phyloP scores from a whole-genome alignment of 2,888 invertebrate species.

The Eumerus sabulonum region DNA sequence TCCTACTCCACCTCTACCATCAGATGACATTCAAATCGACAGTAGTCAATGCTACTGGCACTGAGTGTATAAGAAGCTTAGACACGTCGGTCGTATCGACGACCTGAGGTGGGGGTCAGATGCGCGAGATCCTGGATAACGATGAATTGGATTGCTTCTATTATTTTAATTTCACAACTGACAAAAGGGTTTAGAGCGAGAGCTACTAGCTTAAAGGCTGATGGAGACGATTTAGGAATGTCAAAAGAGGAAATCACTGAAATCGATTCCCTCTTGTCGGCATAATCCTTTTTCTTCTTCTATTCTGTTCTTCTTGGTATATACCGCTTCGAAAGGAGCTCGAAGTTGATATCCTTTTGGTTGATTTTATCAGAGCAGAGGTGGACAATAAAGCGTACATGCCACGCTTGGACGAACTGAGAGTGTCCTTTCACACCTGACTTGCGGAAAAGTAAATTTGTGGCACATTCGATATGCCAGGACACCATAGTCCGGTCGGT shows the following conservation, averaged over 20 bases:
- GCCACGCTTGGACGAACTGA: constrained; percentile 24
- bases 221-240: constrained; percentile 40
- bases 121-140: constrained; percentile 41
- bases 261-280: constrained; percentile 14
- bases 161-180: constrained; percentile 59
- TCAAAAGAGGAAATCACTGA: constrained; percentile 19
- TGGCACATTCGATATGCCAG: constrained; percentile 13
- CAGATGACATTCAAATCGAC: constrained; percentile 60
- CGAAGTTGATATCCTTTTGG: constrained; percentile 53
- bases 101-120: constrained; percentile 33
- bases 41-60: constrained; percentile 15
- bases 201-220: not conserved
- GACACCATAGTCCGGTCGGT: constrained; percentile 15
- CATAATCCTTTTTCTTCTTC: constrained; percentile 25
- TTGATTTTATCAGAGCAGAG: constrained; percentile 42
- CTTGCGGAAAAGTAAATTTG: constrained; percentile 37
- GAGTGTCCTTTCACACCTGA: constrained; percentile 32
- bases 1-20: constrained; percentile 18
- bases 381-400: constrained; percentile 38
- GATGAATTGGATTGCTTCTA: constrained; percentile 57
- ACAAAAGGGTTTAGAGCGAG: constrained; percentile 19
- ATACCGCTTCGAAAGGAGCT: constrained; percentile 12
- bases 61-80: not conserved
- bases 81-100: constrained; percentile 3
- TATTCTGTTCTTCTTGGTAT: constrained; percentile 1